Percentiles rank a stretch among this genome's conserved stretches.
These are phyloP conservation scores for Steinernema scapterisci DNA, from an alignment of 2,888 invertebrate species.

Conservation along the genomic window DNA sequence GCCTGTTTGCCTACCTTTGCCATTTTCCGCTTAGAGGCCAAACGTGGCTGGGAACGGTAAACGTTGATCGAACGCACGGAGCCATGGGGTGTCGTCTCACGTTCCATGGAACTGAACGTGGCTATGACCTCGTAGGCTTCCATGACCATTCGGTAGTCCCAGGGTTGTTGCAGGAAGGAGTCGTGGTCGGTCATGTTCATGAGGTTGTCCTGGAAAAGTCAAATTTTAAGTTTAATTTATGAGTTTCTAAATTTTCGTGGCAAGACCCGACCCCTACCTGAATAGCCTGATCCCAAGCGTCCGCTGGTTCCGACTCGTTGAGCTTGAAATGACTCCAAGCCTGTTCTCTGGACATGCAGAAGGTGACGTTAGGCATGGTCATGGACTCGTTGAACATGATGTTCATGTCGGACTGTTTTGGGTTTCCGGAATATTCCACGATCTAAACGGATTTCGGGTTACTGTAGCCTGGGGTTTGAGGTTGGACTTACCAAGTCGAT, in stretches of 20 bases:
- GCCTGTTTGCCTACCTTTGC: conserved; percentile 50
- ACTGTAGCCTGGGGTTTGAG: background rate
- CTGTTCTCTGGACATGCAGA: conserved; percentile 63
- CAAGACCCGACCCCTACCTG: no score
- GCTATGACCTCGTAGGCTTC: conserved; percentile 65
- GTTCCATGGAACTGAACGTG: conserved; percentile 50
- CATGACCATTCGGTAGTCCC: conserved; percentile 63
- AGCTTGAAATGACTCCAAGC: conserved; percentile 65
- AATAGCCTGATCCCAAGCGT: conserved; percentile 60
- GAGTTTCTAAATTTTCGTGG: no score
- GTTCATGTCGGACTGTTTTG: conserved; percentile 65
- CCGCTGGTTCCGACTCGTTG: conserved; percentile 51
- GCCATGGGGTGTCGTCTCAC: conserved; percentile 63
- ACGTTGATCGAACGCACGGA: conserved; percentile 57
- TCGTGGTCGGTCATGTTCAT: conserved; percentile 59
- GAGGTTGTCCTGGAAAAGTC: conserved; percentile 47
- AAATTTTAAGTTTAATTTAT: no score
- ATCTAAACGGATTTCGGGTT: conserved; percentile 45
- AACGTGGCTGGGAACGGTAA: conserved; percentile 52
- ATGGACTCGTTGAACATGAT: conserved; percentile 65
- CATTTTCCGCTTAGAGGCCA: conserved; percentile 58
- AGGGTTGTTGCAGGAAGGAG: conserved; percentile 54
- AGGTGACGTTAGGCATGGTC: conserved; percentile 65
- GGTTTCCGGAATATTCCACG: conserved; percentile 57
- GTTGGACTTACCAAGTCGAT: conserved; percentile 52